phyloP scores from a whole-genome alignment of 23 tunicate species.

The Trididemnum nubilum region DNA sequence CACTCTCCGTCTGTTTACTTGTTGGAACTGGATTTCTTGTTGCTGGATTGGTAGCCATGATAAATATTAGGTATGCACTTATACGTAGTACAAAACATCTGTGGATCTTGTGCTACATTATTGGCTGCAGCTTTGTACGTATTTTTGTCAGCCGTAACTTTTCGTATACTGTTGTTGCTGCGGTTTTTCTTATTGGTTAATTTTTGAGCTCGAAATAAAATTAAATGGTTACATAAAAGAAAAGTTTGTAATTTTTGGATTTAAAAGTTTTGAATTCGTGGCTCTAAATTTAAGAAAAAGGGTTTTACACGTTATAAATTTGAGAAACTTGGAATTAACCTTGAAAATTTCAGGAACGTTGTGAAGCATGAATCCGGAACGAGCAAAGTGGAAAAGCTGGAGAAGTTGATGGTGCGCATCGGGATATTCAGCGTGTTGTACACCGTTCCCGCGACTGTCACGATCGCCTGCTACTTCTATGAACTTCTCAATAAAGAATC shows the following conservation, averaged over 20 bases:
- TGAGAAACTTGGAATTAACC: too few species aligned
- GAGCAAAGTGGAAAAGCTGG: conserved; percentile 73
- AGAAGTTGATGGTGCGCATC: conserved; percentile 88
- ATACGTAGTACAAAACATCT: too few species aligned
- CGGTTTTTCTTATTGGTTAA: too few species aligned
- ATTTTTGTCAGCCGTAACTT: too few species aligned
- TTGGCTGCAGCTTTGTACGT: not conserved
- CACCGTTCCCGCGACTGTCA: conserved; percentile 91
- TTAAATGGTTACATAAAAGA: too few species aligned
- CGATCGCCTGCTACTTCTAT: conserved; percentile 79
- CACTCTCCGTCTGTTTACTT: conserved; percentile 46
- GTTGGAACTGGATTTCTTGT: conserved; percentile 79
- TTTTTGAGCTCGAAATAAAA: too few species aligned
- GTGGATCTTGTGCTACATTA: too few species aligned
- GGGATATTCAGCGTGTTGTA: conserved; percentile 91
- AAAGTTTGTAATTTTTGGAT: too few species aligned
- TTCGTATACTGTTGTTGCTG: too few species aligned
- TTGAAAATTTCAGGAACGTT: conserved; percentile 56
- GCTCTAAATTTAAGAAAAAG: too few species aligned
- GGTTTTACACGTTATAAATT: too few species aligned
- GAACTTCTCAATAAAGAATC: conserved; percentile 53
- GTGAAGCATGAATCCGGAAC: conserved; percentile 71
- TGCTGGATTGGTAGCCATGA: conserved; percentile 82
- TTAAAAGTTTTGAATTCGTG: too few species aligned
- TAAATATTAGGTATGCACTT: conserved; percentile 73